Conservation (phyloP, 2,888 invertebrate genomes). For the Idaea dimidiata region DNA sequence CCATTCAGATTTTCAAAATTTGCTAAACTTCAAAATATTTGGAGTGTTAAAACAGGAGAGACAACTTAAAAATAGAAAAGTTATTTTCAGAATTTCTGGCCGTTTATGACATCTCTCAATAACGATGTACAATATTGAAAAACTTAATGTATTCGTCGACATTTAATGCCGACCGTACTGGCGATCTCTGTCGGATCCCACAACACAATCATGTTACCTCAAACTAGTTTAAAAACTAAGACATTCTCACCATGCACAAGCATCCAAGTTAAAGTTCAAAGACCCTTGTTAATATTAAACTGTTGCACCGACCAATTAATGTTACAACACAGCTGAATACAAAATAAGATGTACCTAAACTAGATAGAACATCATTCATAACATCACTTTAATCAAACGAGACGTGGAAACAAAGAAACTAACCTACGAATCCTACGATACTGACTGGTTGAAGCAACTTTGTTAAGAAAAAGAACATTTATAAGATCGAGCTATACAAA, state of each 20-base stretch:
- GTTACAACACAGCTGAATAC: conserved; percentile 57
- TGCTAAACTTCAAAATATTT: no score
- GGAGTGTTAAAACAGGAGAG: no score
- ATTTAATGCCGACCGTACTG: no score
- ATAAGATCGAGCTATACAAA: conserved; percentile 8
- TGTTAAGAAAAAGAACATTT: not conserved
- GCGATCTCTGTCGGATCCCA: conserved; percentile 20
- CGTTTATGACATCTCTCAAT: no score
- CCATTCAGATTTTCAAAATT: no score
- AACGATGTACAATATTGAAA: no score
- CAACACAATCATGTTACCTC: conserved; percentile 36
- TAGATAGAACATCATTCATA: conserved; percentile 10
- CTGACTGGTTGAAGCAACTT: not conserved
- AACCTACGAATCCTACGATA: not conserved
- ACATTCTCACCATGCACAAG: conserved; percentile 57
- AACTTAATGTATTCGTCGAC: no score
- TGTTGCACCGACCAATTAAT: conserved; percentile 65
- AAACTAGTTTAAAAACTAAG: conserved; percentile 31
- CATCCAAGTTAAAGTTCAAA: conserved; percentile 61
- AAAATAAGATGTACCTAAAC: conserved; percentile 43
- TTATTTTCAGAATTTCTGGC: no score
- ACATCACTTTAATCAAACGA: conserved; percentile 34
- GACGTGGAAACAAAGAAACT: conserved; percentile 3
- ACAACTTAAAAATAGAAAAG: no score
- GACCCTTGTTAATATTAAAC: conserved; percentile 65